phyloP scores from a whole-genome alignment of 2,888 invertebrate genomes.

The Dioctria rufipes region DNA sequence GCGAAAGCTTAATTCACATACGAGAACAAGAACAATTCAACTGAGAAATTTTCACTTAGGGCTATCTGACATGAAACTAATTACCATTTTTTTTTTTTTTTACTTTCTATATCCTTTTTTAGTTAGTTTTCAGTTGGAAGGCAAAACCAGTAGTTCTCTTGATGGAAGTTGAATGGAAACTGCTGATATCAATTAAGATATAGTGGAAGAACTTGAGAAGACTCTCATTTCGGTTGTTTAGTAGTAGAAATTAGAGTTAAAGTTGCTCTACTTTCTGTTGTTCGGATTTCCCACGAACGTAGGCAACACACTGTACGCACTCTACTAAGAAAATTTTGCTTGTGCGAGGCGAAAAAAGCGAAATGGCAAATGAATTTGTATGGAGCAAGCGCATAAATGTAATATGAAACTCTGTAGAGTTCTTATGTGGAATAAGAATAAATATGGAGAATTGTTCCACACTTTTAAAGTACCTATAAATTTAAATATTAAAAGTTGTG shows the following conservation, averaged over 20 bases:
- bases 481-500: neutral
- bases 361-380: constrained; percentile 11
- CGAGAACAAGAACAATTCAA: neutral
- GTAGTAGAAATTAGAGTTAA: constrained; percentile 2
- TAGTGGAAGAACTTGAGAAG: constrained; percentile 32
- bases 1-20: constrained; percentile 24
- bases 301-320: constrained; percentile 49
- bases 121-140: neutral
- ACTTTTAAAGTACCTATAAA: neutral
- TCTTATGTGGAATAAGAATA: constrained; percentile 4
- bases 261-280: constrained; percentile 11
- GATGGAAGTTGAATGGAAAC: neutral
- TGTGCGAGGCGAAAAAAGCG: constrained; percentile 3
- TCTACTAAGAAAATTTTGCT: constrained; percentile 24
- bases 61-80: constrained; percentile 20
- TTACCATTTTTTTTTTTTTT: constrained; percentile 42
- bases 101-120: constrained; percentile 13
- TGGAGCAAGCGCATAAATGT: constrained; percentile 33
- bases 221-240: constrained; percentile 42
- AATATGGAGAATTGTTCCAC: constrained; percentile 38
- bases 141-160: constrained; percentile 10
- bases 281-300: constrained; percentile 26
- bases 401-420: neutral
- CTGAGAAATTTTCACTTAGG: constrained; percentile 26
- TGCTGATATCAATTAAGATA: constrained; percentile 38